Evolutionary conservation across 2,888 invertebrate species (phyloP), one percentile per base, ranked within the genome.

Genomic region (Leptopilina myrica): DNA sequence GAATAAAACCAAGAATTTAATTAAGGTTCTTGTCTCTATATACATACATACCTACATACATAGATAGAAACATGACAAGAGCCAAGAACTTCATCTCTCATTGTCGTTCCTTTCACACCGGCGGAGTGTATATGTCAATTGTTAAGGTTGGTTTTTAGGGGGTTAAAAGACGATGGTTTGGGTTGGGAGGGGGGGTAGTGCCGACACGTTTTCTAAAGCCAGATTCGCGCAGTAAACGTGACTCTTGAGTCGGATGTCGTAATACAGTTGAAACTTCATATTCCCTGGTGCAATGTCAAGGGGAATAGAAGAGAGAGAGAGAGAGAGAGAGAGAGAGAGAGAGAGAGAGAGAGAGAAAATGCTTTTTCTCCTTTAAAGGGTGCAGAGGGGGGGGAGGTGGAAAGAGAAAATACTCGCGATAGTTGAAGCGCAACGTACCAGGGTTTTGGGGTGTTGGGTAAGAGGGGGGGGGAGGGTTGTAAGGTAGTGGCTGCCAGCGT

Each of bases 401-500:
- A 73, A 73, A 73, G 53, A 73, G 79, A 65, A 65, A 78, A 76
- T 78, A 76, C 77, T 67, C 67, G 78, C 76, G 77, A 79, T 81
- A 83, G 83, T 83, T 78, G 77, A 76, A 78, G 81, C 77, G 80
- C 83, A 79, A 80, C 84, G 80, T 69, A 53, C 76, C 80, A 81
- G 80, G 79, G 78, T 79, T 78, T 81, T 79, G 79, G 75, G 82
- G 79, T 33, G 33, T n/a, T n/a, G 33, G 33, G 33, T 3, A 2
- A 4, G 79, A 78, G 69, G 82, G 79, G 80, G 79, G 66, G 76
- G 79, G 79, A 80, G 82, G 80, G 64, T 78, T 73, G 80, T 78
- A 82, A 83, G 84, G 85, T 77, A 84, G 86, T 82, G 85, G 85
- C 86, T 87, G 85, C 84, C 83, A 86, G 85, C 88, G 87, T 87